phyloP scores from a whole-genome alignment of 2,888 invertebrate genomes.

The Azorinus chamasolen region DNA sequence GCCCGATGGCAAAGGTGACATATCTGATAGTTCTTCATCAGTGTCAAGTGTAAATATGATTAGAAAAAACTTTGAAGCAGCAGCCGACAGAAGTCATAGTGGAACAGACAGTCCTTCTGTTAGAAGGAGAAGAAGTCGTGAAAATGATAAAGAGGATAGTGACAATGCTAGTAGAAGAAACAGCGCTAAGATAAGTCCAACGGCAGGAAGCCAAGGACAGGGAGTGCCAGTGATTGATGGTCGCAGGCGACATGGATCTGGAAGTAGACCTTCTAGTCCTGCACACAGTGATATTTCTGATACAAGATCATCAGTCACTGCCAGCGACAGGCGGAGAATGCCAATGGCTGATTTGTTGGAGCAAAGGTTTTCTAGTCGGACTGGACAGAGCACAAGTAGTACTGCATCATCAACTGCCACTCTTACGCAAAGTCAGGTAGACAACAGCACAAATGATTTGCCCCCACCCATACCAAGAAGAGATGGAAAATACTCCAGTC shows the following conservation, averaged over 20 bases:
- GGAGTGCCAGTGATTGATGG: conserved; percentile 79
- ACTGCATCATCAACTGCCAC: conserved; percentile 61
- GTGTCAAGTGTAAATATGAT: conserved; percentile 61
- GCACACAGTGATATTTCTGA: conserved; percentile 69
- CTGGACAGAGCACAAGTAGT: conserved; percentile 59
- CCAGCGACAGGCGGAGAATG: conserved; percentile 64
- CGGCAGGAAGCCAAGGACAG: conserved; percentile 67
- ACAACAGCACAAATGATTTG: conserved; percentile 58
- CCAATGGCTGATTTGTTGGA: conserved; percentile 78
- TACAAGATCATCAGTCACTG: conserved; percentile 50
- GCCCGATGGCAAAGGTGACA: conserved; percentile 41
- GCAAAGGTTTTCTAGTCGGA: conserved; percentile 68
- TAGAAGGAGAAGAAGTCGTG: conserved; percentile 68
- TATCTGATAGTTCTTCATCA: conserved; percentile 64
- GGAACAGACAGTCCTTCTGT: conserved; percentile 56
- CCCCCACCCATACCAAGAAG: conserved; percentile 65
- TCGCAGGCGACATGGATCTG: conserved; percentile 74
- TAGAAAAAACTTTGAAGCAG: conserved; percentile 42
- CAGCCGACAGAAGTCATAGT: conserved; percentile 47
- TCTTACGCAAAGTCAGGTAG: conserved; percentile 63
- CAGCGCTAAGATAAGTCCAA: conserved; percentile 63
- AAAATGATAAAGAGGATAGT: conserved; percentile 65
- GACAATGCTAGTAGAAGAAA: conserved; percentile 54
- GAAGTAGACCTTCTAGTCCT: conserved; percentile 80
- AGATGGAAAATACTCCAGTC: conserved; percentile 61